These are phyloP conservation scores for Hypomecis punctinalis DNA, from an alignment of 2,888 invertebrate genomes.

Conservation along the genomic window DNA sequence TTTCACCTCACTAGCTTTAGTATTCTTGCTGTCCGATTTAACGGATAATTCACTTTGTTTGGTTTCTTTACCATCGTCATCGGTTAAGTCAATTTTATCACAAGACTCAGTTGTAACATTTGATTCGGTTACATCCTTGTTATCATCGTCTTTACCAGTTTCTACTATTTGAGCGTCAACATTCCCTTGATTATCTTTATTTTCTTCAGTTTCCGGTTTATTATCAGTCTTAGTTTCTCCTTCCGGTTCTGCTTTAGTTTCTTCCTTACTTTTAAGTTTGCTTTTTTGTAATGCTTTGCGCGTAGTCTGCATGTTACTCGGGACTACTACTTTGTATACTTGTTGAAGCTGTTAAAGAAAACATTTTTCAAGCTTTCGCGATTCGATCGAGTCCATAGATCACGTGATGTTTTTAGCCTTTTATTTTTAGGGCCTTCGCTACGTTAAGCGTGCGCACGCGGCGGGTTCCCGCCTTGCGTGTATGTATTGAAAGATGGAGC, in stretches of 20 bases:
- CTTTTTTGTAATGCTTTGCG: neutral
- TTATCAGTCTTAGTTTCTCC: neutral
- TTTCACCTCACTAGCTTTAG: no score
- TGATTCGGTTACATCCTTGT: no score
- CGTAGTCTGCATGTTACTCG: no score
- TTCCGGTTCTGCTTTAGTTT: neutral
- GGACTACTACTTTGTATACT: conserved; percentile 23
- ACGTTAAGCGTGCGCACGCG: no score
- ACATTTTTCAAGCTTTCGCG: no score
- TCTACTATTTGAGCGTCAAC: neutral
- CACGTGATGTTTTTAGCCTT: no score
- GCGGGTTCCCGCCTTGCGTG: no score
- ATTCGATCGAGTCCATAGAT: no score
- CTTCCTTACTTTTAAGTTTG: neutral
- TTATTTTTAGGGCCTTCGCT: no score
- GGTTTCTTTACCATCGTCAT: neutral
- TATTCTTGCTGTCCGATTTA: neutral
- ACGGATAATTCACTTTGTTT: neutral
- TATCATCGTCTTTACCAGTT: neutral
- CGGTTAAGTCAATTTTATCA: no score
- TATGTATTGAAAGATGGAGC: no score
- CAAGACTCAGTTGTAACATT: no score
- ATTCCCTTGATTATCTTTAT: neutral
- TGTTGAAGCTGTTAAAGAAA: conserved; percentile 39
- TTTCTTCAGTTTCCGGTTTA: neutral